A percentile compares a stretch with the other conserved stretches of the same genome.
Evolutionary conservation across 2,888 invertebrate genomes (phyloP).

Genomic region (Clivina fossor): DNA sequence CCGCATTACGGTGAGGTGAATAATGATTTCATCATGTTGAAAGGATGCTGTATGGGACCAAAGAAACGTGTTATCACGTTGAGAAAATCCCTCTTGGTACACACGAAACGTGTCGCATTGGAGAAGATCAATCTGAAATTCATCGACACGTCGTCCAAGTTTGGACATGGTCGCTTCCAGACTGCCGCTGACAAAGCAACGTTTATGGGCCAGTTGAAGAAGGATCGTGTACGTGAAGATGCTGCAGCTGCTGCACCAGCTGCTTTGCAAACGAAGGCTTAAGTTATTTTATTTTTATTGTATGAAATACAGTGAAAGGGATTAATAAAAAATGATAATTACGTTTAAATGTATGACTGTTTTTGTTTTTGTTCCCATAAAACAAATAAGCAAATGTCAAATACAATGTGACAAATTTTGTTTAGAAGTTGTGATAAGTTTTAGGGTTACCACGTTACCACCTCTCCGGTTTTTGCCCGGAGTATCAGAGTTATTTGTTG

Average conservation of each 20-base stretch:
- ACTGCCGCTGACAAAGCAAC: conserved; percentile 95
- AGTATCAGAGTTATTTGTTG: no score
- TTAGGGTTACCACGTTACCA: no score
- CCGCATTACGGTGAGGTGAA: conserved; percentile 99
- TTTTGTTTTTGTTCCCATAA: no score
- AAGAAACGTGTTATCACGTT: conserved; percentile 96
- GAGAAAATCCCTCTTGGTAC: conserved; percentile 90
- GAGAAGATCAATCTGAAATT: conserved; percentile 99
- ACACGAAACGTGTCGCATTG: conserved; percentile 92
- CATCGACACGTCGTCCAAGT: conserved; percentile 98
- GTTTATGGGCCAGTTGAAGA: conserved; percentile 96
- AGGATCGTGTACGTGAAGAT: conserved; percentile 86
- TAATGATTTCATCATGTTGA: conserved; percentile 98
- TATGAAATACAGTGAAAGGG: no score
- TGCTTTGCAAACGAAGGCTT: no score
- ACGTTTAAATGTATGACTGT: no score
- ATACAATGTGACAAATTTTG: no score
- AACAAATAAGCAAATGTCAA: no score
- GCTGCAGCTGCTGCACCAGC: conserved; percentile 66
- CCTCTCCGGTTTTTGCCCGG: no score
- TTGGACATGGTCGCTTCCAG: conserved; percentile 99
- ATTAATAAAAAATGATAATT: no score
- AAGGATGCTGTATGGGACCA: conserved; percentile 94
- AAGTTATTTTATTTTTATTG: no score
- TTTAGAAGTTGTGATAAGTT: no score